Conservation (phyloP, 2,113 vertebrate genomes). For the Cinclus cinclus region DNA sequence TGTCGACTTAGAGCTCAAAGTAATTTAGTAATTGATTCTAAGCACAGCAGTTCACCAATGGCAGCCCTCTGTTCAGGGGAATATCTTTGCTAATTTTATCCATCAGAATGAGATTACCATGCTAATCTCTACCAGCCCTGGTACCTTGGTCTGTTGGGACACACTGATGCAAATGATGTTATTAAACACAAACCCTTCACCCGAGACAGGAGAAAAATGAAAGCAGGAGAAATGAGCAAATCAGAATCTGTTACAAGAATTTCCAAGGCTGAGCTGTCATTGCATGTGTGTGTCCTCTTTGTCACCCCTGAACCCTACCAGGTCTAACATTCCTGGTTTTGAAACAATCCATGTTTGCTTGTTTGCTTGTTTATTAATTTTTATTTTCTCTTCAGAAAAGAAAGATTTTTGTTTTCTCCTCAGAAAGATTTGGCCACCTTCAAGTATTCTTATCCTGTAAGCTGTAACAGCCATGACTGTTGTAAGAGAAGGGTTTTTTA, state of each 20-base stretch:
- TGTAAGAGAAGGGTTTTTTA: not conserved
- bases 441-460: not conserved
- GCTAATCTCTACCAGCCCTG: slow-evolving; percentile 88
- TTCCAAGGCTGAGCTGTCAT: slow-evolving; percentile 44
- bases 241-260: slow-evolving; percentile 42
- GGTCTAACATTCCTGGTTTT: not conserved
- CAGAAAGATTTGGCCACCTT: not conserved
- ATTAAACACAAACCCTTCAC: slow-evolving; percentile 77
- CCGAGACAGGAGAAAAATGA: slow-evolving; percentile 61
- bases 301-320: not conserved
- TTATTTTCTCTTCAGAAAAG: not conserved
- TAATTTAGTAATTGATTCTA: slow-evolving; percentile 99
- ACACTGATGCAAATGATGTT: slow-evolving; percentile 80
- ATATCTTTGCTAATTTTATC: slow-evolving; percentile 99
- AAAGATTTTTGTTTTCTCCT: not conserved
- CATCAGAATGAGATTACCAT: slow-evolving; percentile 99
- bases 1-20: slow-evolving; percentile 99
- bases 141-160: slow-evolving; percentile 89
- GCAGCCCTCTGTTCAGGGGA: slow-evolving; percentile 90
- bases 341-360: not conserved
- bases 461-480: not conserved
- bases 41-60: slow-evolving; percentile 88
- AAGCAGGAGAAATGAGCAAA: slow-evolving; percentile 49
- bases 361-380: not conserved
- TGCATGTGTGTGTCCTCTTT: not conserved